These are phyloP conservation scores for Xestobium rufovillosum DNA, from an alignment of 2,888 invertebrate species.

Conservation along the genomic window DNA sequence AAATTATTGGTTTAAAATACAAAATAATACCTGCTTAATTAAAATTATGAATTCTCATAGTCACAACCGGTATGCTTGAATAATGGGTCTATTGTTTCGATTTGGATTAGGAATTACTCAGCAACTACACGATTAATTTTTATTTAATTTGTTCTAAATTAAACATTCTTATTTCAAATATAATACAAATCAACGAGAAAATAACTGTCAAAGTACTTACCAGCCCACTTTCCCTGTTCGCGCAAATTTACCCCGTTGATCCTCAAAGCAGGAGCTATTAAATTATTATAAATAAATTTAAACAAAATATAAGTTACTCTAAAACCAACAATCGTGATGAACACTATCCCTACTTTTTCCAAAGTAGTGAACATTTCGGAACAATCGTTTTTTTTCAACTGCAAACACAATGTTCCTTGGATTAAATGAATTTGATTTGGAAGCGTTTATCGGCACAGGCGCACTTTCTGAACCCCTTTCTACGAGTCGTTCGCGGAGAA, in stretches of 20 bases:
- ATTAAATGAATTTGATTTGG: slow-evolving; percentile 10
- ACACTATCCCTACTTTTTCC: slow-evolving; percentile 47
- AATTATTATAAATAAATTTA: slow-evolving; percentile 37
- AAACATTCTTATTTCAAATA: no score
- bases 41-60: slow-evolving; percentile 8
- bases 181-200: no score
- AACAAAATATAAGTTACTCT: slow-evolving; percentile 49
- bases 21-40: slow-evolving; percentile 11
- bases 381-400: neutral
- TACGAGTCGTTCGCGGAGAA: no score
- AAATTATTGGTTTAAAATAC: slow-evolving; percentile 10
- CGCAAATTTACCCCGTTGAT: slow-evolving; percentile 50
- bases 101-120: no score
- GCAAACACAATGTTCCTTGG: neutral
- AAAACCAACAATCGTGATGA: slow-evolving; percentile 39
- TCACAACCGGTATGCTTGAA: no score
- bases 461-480: slow-evolving; percentile 30
- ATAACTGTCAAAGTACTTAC: no score
- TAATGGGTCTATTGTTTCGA: no score
- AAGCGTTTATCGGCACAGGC: slow-evolving; percentile 20
- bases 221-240: slow-evolving; percentile 71
- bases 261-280: slow-evolving; percentile 49
- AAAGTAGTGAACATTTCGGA: slow-evolving; percentile 34
- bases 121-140: no score
- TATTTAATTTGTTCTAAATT: no score